A percentile compares a stretch with the other conserved stretches of the same genome.
Conservation (phyloP, 92 coral and sea anemone species). For the Plumapathes pennacea region DNA sequence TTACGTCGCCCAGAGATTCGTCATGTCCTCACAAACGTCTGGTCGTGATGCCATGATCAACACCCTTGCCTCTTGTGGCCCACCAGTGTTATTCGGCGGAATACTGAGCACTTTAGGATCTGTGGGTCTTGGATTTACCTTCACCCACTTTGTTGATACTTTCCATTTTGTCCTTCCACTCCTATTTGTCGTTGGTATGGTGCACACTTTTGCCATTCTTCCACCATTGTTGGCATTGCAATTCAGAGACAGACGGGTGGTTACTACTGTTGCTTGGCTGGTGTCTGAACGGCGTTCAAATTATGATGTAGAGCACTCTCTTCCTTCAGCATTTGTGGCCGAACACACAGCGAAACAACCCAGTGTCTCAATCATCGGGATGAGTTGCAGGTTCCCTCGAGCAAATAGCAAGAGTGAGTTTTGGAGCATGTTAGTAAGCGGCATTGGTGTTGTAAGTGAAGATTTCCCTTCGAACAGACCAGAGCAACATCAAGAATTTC, state of each 20-base stretch:
- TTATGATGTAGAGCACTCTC: not conserved
- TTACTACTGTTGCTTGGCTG: not conserved
- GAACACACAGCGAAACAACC: not conserved
- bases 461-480: constrained; percentile 54
- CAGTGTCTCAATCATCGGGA: constrained; percentile 51
- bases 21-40: not conserved
- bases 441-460: too few relatives aligned
- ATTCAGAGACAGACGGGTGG: not conserved
- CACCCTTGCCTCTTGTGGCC: not conserved
- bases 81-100: not conserved
- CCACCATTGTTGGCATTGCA: not conserved
- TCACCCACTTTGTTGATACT: constrained; percentile 3
- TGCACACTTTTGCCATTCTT: not conserved
- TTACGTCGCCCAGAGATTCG: constrained; percentile 11
- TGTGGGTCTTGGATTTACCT: constrained; percentile 24
- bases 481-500: constrained; percentile 35
- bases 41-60: not conserved
- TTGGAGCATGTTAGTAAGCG: constrained; percentile 41
- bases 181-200: not conserved
- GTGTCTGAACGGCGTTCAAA: not conserved
- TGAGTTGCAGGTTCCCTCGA: constrained; percentile 68
- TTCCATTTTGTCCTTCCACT: constrained; percentile 10
- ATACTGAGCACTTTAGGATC: not conserved
- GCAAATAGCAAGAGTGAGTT: constrained; percentile 50
- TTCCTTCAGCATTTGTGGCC: too few relatives aligned